Conservation (phyloP, 2,888 invertebrate species). For the Mesochorus sp. region DNA sequence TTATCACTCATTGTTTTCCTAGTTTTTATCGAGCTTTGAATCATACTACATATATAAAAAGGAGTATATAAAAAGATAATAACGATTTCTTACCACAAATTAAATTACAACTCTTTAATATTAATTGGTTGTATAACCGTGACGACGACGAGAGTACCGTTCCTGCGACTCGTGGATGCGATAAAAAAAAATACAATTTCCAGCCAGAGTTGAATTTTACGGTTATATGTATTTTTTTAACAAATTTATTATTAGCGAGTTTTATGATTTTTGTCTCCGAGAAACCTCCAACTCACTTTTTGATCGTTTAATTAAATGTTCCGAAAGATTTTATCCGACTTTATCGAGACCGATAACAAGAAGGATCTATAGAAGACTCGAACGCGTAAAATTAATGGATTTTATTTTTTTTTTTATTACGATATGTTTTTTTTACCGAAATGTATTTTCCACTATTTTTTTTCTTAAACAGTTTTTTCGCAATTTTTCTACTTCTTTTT, state of each 20-base stretch:
- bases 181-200: constrained; percentile 14
- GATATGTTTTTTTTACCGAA: too few relatives aligned
- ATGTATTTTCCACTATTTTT: too few relatives aligned
- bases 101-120: constrained; percentile 51
- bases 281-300: neutral
- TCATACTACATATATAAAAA: neutral
- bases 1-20: constrained; percentile 8
- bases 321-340: neutral
- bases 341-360: constrained; percentile 8
- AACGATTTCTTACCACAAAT: constrained; percentile 22
- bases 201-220: constrained; percentile 17
- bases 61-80: constrained; percentile 1
- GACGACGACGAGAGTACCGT: constrained; percentile 53
- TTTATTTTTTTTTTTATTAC: too few relatives aligned
- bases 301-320: neutral
- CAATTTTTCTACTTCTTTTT: too few relatives aligned
- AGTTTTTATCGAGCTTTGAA: neutral
- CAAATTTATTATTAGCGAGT: neutral
- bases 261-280: constrained; percentile 23
- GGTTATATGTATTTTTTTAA: constrained; percentile 18
- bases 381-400: too few relatives aligned
- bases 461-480: too few relatives aligned
- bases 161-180: constrained; percentile 14
- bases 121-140: constrained; percentile 43
- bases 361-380: neutral